phyloP scores from a whole-genome alignment of 2,888 invertebrate genomes.

The Latrodectus elegans region DNA sequence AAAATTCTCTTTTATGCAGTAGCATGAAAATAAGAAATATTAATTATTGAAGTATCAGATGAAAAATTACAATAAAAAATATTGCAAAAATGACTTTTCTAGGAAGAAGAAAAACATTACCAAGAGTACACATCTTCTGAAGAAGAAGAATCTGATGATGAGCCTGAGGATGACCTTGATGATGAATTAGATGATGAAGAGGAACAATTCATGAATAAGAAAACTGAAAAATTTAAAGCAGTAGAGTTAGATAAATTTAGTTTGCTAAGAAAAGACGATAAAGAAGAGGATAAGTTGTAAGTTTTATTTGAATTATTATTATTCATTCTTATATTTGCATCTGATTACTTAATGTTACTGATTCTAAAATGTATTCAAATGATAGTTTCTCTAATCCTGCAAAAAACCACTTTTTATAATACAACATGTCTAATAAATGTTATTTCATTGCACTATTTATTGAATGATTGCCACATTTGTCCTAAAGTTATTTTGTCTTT shows the following conservation, averaged over 20 bases:
- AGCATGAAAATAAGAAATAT: background rate
- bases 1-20: background rate
- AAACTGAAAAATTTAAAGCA: constrained; percentile 15
- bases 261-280: constrained; percentile 32
- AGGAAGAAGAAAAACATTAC: constrained; percentile 40
- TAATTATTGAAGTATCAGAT: background rate
- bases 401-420: too few relatives aligned
- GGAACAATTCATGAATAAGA: constrained; percentile 3
- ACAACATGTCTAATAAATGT: too few relatives aligned
- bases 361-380: too few relatives aligned
- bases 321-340: too few relatives aligned
- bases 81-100: background rate
- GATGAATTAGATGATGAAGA: constrained; percentile 8
- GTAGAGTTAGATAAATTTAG: constrained; percentile 46
- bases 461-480: too few relatives aligned
- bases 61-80: background rate
- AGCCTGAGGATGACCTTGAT: constrained; percentile 35
- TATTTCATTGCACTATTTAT: too few relatives aligned
- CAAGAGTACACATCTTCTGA: constrained; percentile 29
- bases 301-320: background rate
- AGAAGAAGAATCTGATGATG: constrained; percentile 21
- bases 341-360: too few relatives aligned
- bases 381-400: too few relatives aligned
- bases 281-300: constrained; percentile 48
- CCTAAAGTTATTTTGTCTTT: too few relatives aligned